Conservation (phyloP, 2,888 invertebrate species). For the Resseliella maxima region DNA sequence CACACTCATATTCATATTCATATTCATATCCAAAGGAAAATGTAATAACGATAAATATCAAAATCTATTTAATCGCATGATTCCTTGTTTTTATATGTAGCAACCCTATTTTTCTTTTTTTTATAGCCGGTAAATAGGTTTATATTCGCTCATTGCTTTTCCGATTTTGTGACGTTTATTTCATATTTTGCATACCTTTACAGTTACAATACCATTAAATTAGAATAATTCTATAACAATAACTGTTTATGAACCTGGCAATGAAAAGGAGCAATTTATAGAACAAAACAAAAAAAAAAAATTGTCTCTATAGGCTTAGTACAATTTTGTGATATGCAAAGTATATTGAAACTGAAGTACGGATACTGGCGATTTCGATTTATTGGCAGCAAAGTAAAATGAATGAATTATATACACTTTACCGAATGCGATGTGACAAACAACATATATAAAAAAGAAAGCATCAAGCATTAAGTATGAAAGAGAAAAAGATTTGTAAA, state of each 20-base stretch:
- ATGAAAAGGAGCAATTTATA: neutral
- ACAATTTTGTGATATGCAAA: neutral
- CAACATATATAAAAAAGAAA: neutral
- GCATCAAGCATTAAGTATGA: neutral
- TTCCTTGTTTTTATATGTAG: constrained; percentile 1
- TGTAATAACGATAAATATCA: constrained; percentile 54
- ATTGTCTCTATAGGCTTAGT: neutral
- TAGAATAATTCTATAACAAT: constrained; percentile 34
- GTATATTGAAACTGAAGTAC: neutral
- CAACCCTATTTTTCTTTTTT: constrained; percentile 55
- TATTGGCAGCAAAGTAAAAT: too few species aligned
- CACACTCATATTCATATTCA: neutral
- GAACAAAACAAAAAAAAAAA: constrained; percentile 1
- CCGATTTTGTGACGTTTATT: constrained; percentile 6
- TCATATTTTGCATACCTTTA: constrained; percentile 1
- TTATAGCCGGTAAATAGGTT: constrained; percentile 40
- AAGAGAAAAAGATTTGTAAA: constrained; percentile 19
- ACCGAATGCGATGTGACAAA: neutral
- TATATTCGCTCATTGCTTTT: constrained; percentile 47
- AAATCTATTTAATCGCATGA: constrained; percentile 52
- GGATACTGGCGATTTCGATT: constrained; percentile 43
- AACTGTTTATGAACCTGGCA: constrained; percentile 25
- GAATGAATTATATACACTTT: neutral
- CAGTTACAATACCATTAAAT: constrained; percentile 33
- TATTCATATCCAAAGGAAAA: neutral